Evolutionary conservation across 2,113 vertebrate species (phyloP).

Genomic region (Tyto alba): DNA sequence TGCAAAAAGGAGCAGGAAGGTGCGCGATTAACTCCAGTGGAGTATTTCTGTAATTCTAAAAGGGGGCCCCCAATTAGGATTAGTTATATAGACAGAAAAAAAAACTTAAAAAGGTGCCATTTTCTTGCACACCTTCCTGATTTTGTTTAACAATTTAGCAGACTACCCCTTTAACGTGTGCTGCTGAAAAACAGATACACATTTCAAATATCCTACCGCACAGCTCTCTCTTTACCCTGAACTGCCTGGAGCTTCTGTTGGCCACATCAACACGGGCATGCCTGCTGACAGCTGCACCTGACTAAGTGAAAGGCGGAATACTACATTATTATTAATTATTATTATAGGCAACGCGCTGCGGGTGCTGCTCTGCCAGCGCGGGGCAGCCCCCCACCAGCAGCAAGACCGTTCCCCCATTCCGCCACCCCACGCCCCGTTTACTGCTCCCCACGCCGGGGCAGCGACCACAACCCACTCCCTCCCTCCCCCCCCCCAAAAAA

Average conservation of each 20-base stretch:
- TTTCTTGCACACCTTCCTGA: not conserved
- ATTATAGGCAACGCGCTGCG: rapidly evolving
- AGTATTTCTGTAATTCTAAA: not conserved
- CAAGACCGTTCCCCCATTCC: not conserved
- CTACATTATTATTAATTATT: too few relatives aligned
- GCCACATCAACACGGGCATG: not conserved
- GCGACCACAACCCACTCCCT: too few relatives aligned
- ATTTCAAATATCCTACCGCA: rapidly evolving
- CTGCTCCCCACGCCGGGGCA: not conserved
- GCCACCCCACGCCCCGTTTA: not conserved
- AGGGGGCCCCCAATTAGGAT: rapidly evolving
- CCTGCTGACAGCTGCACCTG: not conserved
- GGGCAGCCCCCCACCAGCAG: not conserved
- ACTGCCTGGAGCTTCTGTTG: not conserved
- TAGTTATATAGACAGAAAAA: rapidly evolving
- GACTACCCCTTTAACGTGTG: rapidly evolving
- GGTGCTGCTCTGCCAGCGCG: not conserved
- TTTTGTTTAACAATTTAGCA: not conserved
- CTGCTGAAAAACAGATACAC: rapidly evolving
- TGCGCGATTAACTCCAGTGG: rapidly evolving
- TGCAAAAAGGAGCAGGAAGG: not conserved
- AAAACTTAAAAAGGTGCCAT: rapidly evolving
- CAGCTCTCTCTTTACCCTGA: not conserved
- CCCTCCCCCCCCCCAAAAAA: rapidly evolving
- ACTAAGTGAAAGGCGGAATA: rapidly evolving